Evolutionary conservation across 2,888 invertebrate species (phyloP).

Genomic region (Drosophila pullipes): DNA sequence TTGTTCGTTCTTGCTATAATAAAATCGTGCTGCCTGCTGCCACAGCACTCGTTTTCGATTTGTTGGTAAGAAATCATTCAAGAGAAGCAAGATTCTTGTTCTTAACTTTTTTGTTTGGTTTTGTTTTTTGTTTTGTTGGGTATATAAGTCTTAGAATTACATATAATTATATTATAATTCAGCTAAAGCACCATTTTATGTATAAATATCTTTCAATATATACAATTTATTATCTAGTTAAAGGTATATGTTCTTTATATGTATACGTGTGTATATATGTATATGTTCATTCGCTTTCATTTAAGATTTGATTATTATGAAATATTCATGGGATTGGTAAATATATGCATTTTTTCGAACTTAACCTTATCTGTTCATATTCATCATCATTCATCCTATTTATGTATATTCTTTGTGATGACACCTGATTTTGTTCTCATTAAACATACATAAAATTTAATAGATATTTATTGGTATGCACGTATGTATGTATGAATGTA

Average conservation of each 20-base stretch:
- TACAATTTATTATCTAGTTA: slow-evolving; percentile 65
- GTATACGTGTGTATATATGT: slow-evolving; percentile 61
- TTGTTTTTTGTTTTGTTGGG: slow-evolving; percentile 22
- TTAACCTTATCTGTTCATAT: slow-evolving; percentile 11
- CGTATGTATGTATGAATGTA: slow-evolving; percentile 21
- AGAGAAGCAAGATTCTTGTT: slow-evolving; percentile 43
- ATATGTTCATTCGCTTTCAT: slow-evolving; percentile 49
- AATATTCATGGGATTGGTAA: slow-evolving; percentile 45
- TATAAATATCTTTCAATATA: slow-evolving; percentile 52
- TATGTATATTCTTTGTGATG: slow-evolving; percentile 14
- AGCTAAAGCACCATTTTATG: slow-evolving; percentile 84
- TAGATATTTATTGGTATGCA: slow-evolving; percentile 25
- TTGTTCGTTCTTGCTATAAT: slow-evolving; percentile 12
- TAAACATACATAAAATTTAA: slow-evolving; percentile 21
- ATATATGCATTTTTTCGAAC: slow-evolving; percentile 33
- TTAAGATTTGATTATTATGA: slow-evolving; percentile 40
- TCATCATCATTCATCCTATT: slow-evolving; percentile 9
- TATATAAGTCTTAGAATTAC: slow-evolving; percentile 69
- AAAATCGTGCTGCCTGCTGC: slow-evolving; percentile 37
- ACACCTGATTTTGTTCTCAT: slow-evolving; percentile 41
- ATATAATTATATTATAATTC: slow-evolving; percentile 78
- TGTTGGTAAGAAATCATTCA: slow-evolving; percentile 32
- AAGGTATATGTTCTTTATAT: slow-evolving; percentile 61
- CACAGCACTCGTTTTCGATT: slow-evolving; percentile 29
- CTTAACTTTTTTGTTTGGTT: not conserved